These are phyloP conservation scores for Panthera tigris DNA, from an alignment of 2,113 vertebrate genomes.

Conservation along the genomic window DNA sequence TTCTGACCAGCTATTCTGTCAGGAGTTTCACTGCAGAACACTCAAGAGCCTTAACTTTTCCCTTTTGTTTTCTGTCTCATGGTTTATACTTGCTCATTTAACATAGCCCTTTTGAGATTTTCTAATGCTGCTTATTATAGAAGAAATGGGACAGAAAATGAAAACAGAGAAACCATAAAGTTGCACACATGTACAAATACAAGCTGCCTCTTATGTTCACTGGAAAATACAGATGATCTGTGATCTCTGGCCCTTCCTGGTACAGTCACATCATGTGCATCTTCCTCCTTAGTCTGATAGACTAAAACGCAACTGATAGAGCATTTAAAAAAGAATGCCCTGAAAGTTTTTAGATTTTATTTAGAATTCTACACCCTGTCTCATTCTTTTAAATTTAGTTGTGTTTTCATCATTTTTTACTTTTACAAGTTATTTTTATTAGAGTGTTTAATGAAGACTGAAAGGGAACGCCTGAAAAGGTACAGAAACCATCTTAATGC, in stretches of 20 bases:
- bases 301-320: neutral
- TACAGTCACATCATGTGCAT: neutral
- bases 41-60: neutral
- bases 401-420: neutral
- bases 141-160: neutral
- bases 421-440: conserved; percentile 38
- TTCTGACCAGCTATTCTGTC: neutral
- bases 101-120: neutral
- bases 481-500: neutral
- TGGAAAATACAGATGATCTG: neutral
- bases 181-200: neutral
- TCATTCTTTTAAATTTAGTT: neutral
- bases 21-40: neutral
- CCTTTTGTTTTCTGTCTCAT: neutral
- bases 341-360: neutral
- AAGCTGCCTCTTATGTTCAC: neutral
- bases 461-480: neutral
- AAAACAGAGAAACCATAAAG: neutral
- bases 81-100: neutral
- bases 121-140: neutral
- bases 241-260: neutral
- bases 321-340: neutral
- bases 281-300: neutral
- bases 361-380: neutral
- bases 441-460: neutral